Conservation (phyloP, 2,113 vertebrate species). For the Cyphomyrus plagiostoma region DNA sequence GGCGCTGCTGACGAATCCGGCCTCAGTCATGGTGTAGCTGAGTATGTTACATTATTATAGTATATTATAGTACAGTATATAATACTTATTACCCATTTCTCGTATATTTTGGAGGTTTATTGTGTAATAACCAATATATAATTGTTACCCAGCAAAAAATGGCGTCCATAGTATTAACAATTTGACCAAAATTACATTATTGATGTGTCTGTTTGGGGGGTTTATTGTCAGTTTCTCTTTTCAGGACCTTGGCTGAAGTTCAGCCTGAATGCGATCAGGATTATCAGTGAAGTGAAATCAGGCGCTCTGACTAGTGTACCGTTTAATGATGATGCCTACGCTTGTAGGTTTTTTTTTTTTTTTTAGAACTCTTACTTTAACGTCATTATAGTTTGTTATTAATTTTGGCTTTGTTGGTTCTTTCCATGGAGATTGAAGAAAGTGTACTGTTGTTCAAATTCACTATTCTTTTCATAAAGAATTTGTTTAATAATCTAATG, state of each 20-base stretch:
- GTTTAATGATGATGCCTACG: neutral
- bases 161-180: neutral
- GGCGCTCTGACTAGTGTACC: neutral
- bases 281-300: neutral
- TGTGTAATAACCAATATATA: neutral
- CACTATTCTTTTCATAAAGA: neutral
- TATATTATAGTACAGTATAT: neutral
- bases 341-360: too few species aligned
- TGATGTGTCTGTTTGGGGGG: neutral
- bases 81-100: neutral
- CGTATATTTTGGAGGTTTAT: neutral
- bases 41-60: neutral
- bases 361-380: neutral
- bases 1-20: neutral
- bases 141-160: neutral
- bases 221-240: neutral
- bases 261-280: neutral
- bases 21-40: neutral
- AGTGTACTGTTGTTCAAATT: neutral
- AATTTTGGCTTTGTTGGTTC: neutral
- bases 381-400: neutral
- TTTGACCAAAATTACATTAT: neutral
- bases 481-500: neutral
- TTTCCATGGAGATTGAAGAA: neutral
- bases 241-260: neutral